Evolutionary conservation across 2,888 invertebrate genomes (phyloP), one percentile per base, ranked within the genome.

Genomic region (Drosophila recens): DNA sequence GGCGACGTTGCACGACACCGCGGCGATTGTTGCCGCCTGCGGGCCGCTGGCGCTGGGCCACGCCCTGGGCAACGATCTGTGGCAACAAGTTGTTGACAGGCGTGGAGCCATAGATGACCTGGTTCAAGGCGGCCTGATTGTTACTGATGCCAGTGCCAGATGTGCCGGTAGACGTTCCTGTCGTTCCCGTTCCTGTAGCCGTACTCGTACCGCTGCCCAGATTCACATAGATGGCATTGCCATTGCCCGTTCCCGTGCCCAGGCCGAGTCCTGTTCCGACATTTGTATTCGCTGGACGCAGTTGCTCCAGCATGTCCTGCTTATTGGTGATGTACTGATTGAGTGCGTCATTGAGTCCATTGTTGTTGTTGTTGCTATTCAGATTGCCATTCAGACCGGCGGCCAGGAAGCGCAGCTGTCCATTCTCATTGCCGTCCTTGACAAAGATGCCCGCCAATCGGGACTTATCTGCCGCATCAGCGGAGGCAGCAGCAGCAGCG

Each of bases 341-440:
- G 4, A 91, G 54, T 3, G 86, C 80, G 0, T 77, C 48, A 46
- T 81, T 89, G 0, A 85, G 38, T 8, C 77, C 67, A 4, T 13
- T 49, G 17, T 1, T 79, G 45, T 56, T 56, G 40, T 23, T 57
- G 36, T 3, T 42, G 46, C 52, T 30, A 34, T 51, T 73, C 15
- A 56, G 48, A 38, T 65, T 71, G 56, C 62, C 20, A 33, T 30
- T 51, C 11, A 82, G 3, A 1, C 84, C 79, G 3, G 66, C 53
- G 40, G 75, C 79, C n/a, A 88, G 74, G 66, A 91, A 91, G 5
- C 91, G 83, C 67, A 90, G 54, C 53, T 91, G 79, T 0, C 90
- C 91, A 33, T 79, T 90, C 33, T 79, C 80, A 27, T 81, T 87
- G 77, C 72, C 75, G 63, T 90, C 90, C 77, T 91, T 90, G 2